A percentile compares a stretch with the other conserved stretches of the same genome.
These are phyloP conservation scores for Etheostoma nigrum DNA, from an alignment of 2,797 vertebrate genomes.

Conservation along the genomic window DNA sequence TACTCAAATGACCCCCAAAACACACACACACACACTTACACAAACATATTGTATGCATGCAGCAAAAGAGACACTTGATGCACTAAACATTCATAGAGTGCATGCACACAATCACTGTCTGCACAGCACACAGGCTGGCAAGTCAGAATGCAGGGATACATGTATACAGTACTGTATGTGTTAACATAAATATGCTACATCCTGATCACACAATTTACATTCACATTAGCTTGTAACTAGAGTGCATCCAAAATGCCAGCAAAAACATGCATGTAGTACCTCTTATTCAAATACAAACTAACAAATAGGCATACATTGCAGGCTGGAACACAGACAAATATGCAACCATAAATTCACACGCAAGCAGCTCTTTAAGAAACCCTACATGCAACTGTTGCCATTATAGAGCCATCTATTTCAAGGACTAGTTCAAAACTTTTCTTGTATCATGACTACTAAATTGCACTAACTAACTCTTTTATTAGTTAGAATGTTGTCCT, in stretches of 20 bases:
- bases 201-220: conserved; percentile 1
- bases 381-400: neutral
- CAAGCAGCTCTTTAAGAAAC: neutral
- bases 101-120: conserved; percentile 15
- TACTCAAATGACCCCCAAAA: conserved; percentile 79
- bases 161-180: conserved; percentile 35
- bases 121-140: conserved; percentile 15
- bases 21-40: neutral
- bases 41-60: conserved; percentile 30
- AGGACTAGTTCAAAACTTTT: conserved; percentile 13
- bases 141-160: conserved; percentile 52
- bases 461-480: conserved; percentile 40
- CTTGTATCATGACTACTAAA: conserved; percentile 34
- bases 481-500: neutral
- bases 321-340: conserved; percentile 15
- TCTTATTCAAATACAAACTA: conserved; percentile 28
- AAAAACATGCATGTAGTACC: conserved; percentile 19
- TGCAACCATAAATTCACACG: conserved; percentile 26
- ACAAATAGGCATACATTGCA: conserved; percentile 10
- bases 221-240: conserved; percentile 1
- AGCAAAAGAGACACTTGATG: conserved; percentile 32
- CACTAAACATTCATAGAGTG: conserved; percentile 24
- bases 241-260: conserved; percentile 21
- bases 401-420: conserved; percentile 3
- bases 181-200: neutral